phyloP scores from a whole-genome alignment of 2,797 vertebrate genomes.

The Phrynocephalus guinanensis region DNA sequence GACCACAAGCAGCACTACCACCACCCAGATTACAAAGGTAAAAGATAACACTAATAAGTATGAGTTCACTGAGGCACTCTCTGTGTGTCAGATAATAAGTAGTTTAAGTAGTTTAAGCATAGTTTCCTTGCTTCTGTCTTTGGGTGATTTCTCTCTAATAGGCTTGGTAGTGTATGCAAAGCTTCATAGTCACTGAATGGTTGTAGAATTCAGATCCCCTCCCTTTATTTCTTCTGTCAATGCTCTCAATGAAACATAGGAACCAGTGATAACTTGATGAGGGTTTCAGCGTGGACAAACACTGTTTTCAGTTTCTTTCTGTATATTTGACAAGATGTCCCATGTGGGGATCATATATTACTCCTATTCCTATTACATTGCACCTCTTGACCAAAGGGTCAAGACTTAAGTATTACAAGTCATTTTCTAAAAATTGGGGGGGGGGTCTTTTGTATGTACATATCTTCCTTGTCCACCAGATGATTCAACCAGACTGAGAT shows the following conservation, averaged over 20 bases:
- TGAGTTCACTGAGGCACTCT: background rate
- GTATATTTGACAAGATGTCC: too few relatives aligned
- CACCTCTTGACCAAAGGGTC: too few relatives aligned
- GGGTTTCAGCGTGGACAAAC: background rate
- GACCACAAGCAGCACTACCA: slow-evolving; percentile 94
- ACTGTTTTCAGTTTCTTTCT: too few relatives aligned
- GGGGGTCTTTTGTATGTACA: too few relatives aligned
- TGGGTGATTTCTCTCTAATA: background rate
- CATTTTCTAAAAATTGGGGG: too few relatives aligned
- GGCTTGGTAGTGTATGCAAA: background rate
- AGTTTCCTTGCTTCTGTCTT: background rate
- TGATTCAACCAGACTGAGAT: too few relatives aligned
- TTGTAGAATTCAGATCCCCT: background rate
- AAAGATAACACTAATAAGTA: background rate
- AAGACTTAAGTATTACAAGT: too few relatives aligned
- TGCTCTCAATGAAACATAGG: background rate
- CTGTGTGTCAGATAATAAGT: background rate
- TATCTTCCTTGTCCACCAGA: too few relatives aligned
- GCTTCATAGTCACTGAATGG: background rate
- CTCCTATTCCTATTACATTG: too few relatives aligned
- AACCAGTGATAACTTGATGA: background rate
- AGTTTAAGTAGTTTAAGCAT: background rate
- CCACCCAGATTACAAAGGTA: slow-evolving; percentile 98
- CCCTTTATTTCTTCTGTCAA: background rate
- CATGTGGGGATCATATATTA: too few relatives aligned